Conservation (phyloP, 2,113 vertebrate species). For the Monopterus albus region DNA sequence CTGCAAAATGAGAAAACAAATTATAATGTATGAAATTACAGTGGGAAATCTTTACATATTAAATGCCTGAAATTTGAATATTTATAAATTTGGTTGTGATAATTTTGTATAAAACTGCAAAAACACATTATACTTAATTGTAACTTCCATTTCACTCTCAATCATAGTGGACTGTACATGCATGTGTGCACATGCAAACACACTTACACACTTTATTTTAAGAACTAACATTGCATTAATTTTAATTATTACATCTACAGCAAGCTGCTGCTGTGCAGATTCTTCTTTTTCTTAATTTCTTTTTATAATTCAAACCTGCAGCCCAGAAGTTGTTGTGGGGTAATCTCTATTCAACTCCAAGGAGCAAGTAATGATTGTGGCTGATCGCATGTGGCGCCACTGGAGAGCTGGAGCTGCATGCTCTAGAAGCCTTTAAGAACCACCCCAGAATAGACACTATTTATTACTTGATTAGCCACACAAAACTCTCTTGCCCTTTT, state of each 20-base stretch:
- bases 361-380: slow-evolving; percentile 66
- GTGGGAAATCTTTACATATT: neutral
- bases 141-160: no score
- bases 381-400: slow-evolving; percentile 57
- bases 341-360: slow-evolving; percentile 59
- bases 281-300: neutral
- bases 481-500: slow-evolving; percentile 20
- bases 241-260: slow-evolving; percentile 20
- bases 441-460: slow-evolving; percentile 23
- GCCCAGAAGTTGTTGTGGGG: slow-evolving; percentile 43
- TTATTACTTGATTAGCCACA: slow-evolving; percentile 62
- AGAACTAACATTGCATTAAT: slow-evolving; percentile 14
- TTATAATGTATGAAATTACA: neutral
- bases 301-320: slow-evolving; percentile 48
- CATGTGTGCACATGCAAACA: no score
- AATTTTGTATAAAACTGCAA: neutral
- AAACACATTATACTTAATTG: neutral
- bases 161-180: no score
- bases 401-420: slow-evolving; percentile 47
- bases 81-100: neutral
- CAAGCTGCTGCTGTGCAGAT: slow-evolving; percentile 23
- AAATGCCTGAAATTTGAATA: neutral
- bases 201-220: neutral
- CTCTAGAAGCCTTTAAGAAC: slow-evolving; percentile 54
- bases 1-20: neutral